phyloP scores from a whole-genome alignment of 2,888 invertebrate species.

The Thymelicus sylvestris region DNA sequence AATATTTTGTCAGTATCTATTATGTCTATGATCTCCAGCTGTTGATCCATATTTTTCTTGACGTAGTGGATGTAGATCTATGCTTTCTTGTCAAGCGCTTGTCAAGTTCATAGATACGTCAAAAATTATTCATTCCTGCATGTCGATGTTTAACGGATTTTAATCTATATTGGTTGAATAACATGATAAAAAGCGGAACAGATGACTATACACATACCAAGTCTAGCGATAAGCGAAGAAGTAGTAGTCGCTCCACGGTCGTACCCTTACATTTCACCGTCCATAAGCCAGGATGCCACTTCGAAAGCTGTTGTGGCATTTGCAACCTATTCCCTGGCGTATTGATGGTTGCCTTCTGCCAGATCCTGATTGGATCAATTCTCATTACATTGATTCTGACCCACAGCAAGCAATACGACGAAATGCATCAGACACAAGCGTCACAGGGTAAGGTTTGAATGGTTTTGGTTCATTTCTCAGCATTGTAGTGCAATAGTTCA shows the following conservation, averaged over 20 bases:
- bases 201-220: slow-evolving; percentile 18
- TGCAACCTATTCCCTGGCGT: slow-evolving; percentile 79
- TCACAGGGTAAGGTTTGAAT: slow-evolving; percentile 55
- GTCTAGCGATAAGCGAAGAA: slow-evolving; percentile 17
- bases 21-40: too few species aligned
- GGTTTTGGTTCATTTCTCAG: not conserved
- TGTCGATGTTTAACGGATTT: not conserved
- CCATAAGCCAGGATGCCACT: slow-evolving; percentile 71
- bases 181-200: slow-evolving; percentile 21
- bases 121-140: not conserved
- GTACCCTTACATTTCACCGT: slow-evolving; percentile 82
- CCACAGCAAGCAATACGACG: slow-evolving; percentile 69
- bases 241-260: slow-evolving; percentile 43
- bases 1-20: too few species aligned
- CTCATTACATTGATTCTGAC: slow-evolving; percentile 69
- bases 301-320: slow-evolving; percentile 77
- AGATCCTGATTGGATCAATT: slow-evolving; percentile 69
- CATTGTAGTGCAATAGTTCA: too few species aligned
- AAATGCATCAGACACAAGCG: slow-evolving; percentile 64
- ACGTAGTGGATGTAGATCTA: too few species aligned
- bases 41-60: too few species aligned
- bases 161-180: not conserved
- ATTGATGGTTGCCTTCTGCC: slow-evolving; percentile 70
- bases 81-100: not conserved
- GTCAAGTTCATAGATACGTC: not conserved